Evolutionary conservation across 2,888 invertebrate genomes (phyloP), one percentile per base, ranked within the genome.

Genomic region (Drosophila leonis): DNA sequence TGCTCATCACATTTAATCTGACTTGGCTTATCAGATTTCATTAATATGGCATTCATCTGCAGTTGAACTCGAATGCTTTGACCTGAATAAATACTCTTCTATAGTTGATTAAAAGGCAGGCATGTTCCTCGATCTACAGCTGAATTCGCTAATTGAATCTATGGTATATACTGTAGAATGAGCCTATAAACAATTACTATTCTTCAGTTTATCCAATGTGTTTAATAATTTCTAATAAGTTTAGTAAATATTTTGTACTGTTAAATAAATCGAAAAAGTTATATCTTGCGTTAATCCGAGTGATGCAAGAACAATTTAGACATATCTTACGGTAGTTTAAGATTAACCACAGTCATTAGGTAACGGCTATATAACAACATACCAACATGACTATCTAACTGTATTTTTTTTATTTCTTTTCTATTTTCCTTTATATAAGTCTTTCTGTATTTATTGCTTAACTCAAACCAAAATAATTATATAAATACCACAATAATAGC

Each of bases 1-100:
- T 46, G 31, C 44, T 39, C 18, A 31, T 42, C 31, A 20, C 67
- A 56, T 80, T 46, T 72, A 80, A 72, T 72, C 60, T 61, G 51
- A 46, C 48, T 72, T 46, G 2, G 35, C 64, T 69, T 77, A 73
- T 67, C 78, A 55, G 62, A 75, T 81, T 78, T 71, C 70, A 79
- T 79, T 75, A 66, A 62, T 31, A 31, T 54, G 20, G 46, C 80
- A 65, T 63, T 63, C 55, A 65, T 60, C 48, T 42, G 39, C 12
- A 55, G 42, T 44, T 75, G 15, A 54, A 20, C 33, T 18, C 18
- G 20, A 37, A n/a, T 24, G 44, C 41, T 31, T 15, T 33, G 20
- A 42, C 15, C 9, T 6, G 18, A 15, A 20, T 20, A 31, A 54
- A 37, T 54, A 37, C n/a, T 37, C n/a, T 7, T 7, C 12, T 27